Percentiles rank a stretch among this genome's conserved stretches.
phyloP scores from a whole-genome alignment of 2,113 vertebrate species.

The Lynx canadensis region DNA sequence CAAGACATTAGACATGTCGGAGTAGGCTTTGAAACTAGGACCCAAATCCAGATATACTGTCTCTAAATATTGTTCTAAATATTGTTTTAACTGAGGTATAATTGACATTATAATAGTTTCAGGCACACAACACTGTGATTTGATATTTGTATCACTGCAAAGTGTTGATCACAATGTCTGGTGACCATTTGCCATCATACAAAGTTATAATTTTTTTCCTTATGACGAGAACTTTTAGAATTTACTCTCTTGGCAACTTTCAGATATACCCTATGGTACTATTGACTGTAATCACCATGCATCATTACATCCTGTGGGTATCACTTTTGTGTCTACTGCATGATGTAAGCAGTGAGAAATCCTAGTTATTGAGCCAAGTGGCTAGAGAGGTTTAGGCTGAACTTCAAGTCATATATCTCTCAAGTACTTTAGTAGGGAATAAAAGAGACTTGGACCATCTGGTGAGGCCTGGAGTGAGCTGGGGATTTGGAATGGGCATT shows the following conservation, averaged over 20 bases:
- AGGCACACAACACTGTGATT: background rate
- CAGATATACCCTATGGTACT: background rate
- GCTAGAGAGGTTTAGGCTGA: background rate
- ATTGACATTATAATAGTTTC: background rate
- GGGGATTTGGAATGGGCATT: background rate
- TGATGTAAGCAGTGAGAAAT: background rate
- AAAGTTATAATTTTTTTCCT: background rate
- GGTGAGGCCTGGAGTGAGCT: background rate
- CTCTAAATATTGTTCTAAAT: background rate
- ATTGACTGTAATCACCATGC: background rate
- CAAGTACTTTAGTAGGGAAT: background rate
- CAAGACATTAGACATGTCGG: background rate
- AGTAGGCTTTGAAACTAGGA: background rate
- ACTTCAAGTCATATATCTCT: background rate
- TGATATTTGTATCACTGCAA: background rate
- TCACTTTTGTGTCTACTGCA: background rate
- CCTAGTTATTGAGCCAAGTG: background rate
- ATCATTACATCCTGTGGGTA: background rate
- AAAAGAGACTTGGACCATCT: constrained; percentile 17
- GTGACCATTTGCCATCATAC: background rate
- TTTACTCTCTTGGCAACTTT: background rate
- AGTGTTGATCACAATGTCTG: background rate
- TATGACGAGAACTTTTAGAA: background rate
- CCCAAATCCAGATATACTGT: background rate
- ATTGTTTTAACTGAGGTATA: background rate